Percentiles rank a stretch among this genome's conserved stretches.
Conservation (phyloP, 1,140 invertebrate genomes). For the Lordiphosa clarofinis region DNA sequence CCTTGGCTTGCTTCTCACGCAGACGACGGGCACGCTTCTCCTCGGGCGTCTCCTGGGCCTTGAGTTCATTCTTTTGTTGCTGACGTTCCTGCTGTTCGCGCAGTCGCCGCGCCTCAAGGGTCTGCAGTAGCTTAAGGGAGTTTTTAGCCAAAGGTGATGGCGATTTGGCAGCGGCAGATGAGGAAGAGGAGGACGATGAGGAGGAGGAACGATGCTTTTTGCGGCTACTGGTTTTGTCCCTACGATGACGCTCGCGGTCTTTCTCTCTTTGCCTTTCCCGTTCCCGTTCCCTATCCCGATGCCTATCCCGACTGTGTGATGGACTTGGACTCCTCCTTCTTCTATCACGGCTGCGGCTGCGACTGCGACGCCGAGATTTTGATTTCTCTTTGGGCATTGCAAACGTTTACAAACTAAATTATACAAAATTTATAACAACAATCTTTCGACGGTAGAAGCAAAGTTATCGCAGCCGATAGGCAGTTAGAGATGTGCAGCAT, state of each 20-base stretch:
- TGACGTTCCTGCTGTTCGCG: constrained; percentile 85
- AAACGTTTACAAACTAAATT: constrained; percentile 35
- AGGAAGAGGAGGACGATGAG: constrained; percentile 31
- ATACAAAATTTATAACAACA: constrained; percentile 6
- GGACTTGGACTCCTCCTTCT: too few relatives aligned
- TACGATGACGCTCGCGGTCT: constrained; percentile 9
- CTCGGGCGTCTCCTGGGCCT: constrained; percentile 96
- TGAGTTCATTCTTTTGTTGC: constrained; percentile 90
- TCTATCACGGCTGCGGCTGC: constrained; percentile 38
- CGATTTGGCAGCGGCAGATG: background rate
- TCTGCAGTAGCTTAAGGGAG: constrained; percentile 84
- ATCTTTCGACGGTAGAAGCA: background rate
- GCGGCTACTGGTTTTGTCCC: constrained; percentile 7
- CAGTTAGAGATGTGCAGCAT: background rate
- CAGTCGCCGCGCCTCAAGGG: constrained; percentile 86
- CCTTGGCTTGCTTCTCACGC: constrained; percentile 95
- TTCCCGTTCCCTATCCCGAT: constrained; percentile 15
- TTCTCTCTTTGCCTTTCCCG: constrained; percentile 13
- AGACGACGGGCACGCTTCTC: constrained; percentile 94
- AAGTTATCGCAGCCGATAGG: constrained; percentile 19
- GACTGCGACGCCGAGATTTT: constrained; percentile 36
- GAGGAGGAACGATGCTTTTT: constrained; percentile 33
- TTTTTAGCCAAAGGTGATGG: constrained; percentile 32
- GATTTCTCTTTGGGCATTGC: constrained; percentile 55
- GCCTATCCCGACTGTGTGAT: constrained; percentile 19